phyloP scores from a whole-genome alignment of 2,888 invertebrate species.

The Micoletzkya japonica region DNA sequence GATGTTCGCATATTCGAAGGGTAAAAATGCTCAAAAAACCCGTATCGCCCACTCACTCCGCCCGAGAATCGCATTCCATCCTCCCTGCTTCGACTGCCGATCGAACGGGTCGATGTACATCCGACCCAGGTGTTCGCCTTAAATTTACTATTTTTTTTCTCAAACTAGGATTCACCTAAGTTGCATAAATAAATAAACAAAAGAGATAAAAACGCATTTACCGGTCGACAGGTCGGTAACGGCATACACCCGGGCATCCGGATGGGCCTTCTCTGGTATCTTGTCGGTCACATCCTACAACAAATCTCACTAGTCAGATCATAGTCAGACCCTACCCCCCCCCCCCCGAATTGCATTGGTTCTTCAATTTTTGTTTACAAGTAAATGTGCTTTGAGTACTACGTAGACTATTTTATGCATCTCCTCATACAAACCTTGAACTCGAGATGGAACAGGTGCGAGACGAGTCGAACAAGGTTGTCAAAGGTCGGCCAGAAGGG shows the following conservation, averaged over 20 bases:
- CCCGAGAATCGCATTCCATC: constrained; percentile 56
- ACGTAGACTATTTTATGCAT: neutral
- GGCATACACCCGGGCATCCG: constrained; percentile 53
- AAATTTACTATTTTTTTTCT: too few species aligned
- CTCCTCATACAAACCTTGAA: constrained; percentile 40
- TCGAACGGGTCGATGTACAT: constrained; percentile 61
- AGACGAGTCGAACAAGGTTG: constrained; percentile 46
- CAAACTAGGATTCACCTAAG: too few species aligned
- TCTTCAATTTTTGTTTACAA: neutral
- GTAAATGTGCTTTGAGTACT: too few species aligned
- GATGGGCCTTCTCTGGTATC: constrained; percentile 53
- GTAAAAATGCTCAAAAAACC: neutral
- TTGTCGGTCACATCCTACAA: constrained; percentile 50
- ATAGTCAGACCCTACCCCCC: too few species aligned
- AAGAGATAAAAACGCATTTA: too few species aligned
- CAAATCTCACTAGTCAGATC: neutral
- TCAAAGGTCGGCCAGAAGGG: constrained; percentile 63
- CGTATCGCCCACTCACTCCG: constrained; percentile 46
- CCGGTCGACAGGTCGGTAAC: constrained; percentile 53
- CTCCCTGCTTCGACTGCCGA: constrained; percentile 51
- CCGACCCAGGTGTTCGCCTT: constrained; percentile 48
- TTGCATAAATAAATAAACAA: too few species aligned
- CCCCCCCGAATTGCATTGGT: neutral
- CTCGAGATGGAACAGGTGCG: constrained; percentile 52
- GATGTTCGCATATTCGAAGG: too few species aligned